Base-by-base conservation (phyloP, 2,797 vertebrate genomes). In the Gila robusta region DNA sequence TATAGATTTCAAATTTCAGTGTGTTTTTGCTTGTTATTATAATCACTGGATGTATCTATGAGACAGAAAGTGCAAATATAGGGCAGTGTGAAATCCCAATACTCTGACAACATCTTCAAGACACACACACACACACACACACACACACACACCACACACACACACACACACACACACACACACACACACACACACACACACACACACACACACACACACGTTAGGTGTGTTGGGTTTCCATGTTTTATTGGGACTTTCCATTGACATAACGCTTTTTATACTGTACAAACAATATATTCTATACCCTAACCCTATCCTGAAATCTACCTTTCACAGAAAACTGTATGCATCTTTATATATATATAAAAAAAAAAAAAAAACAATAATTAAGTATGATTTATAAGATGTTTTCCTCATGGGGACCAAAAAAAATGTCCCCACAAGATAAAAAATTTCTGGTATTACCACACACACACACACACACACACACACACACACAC, bases 81-180 rank as follows among this genome's bases (percentile, higher is more conserved):
- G 70, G 49, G 17, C 37, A 49, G 70, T 83, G 82, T 64, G 28
- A 76, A 74, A 83, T 74, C 59, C 3, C 2, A 12, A 52, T 76
- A 21, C 35, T 73, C 73, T 67, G 14, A 56, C 16, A 76, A 76
- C 21, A 71, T 28, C 41, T 52, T 59, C 16, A 44, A 62, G 16
- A 80, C 37, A 54, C 17, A 72, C 79, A 80, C 85, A 85, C 84
- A 86, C 84, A 79, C 83, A n/a, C 73, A 74, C 76, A 56, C 47
- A 88, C 81, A 37, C 2, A 49, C 47, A 5, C 47, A 16, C 47
- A 1, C 44, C 39, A 9, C 39, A 9, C 39, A 9, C 39, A 3
- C 32, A 32, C 62, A 32, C 41, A 78, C 47, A 88, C 81, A 37
- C 2, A 49, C 47, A 5, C 47, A 16, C 47, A 1, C 44, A 9